phyloP scores from a whole-genome alignment of 2,113 vertebrate species.

The Nibea coibor region DNA sequence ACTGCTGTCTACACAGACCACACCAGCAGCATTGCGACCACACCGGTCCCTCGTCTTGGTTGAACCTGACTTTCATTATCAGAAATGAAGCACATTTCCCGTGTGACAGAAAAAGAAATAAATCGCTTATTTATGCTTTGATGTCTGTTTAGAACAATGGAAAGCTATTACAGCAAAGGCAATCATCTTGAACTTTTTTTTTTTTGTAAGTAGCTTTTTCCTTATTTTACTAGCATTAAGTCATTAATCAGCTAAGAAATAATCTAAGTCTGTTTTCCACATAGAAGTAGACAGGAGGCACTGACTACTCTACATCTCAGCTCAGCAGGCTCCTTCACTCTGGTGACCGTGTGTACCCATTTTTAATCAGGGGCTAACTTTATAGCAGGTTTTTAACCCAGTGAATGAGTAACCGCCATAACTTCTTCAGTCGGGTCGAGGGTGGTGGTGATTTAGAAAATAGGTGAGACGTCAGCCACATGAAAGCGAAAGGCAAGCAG shows the following conservation, averaged over 20 bases:
- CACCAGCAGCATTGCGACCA: neutral
- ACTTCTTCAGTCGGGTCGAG: neutral
- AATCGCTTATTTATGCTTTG: neutral
- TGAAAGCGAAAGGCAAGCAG: conserved; percentile 22
- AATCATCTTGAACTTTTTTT: too few species aligned
- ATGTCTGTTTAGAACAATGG: neutral
- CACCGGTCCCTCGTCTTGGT: neutral
- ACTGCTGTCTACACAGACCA: too few species aligned
- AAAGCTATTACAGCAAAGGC: neutral
- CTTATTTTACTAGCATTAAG: too few species aligned
- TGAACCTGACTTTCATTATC: neutral
- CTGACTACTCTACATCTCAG: neutral
- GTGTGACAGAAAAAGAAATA: neutral
- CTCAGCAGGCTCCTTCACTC: neutral
- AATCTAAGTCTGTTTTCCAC: neutral
- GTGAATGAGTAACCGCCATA: neutral
- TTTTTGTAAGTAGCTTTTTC: too few species aligned
- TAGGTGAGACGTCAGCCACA: conserved; percentile 47
- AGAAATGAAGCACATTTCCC: conserved; percentile 4
- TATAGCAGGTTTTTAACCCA: conserved; percentile 11
- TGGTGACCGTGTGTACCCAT: neutral
- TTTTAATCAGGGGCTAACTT: conserved; percentile 22
- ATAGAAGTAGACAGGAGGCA: too few species aligned
- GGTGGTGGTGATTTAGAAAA: conserved; percentile 8
- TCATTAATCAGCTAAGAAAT: too few species aligned